These are phyloP conservation scores for Mya arenaria DNA, from an alignment of 1,140 invertebrate species.

Conservation along the genomic window DNA sequence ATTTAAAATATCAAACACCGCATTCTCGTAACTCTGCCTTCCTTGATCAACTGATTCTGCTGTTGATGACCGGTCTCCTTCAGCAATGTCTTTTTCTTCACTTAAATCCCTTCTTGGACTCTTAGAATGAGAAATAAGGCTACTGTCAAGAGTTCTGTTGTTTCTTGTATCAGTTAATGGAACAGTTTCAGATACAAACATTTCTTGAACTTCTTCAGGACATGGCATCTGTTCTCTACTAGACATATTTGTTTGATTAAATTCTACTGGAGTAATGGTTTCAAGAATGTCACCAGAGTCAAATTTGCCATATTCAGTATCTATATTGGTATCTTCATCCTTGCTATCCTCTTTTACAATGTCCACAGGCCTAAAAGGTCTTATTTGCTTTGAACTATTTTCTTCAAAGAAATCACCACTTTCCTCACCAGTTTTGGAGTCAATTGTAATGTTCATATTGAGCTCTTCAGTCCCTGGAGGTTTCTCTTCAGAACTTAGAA, in stretches of 20 bases:
- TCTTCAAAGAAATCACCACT: constrained; percentile 46
- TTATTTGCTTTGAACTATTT: background rate
- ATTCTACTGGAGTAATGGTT: constrained; percentile 7
- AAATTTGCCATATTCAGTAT: background rate
- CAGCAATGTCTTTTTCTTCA: background rate
- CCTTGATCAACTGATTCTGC: background rate
- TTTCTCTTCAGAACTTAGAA: background rate
- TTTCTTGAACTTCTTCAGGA: too few species aligned
- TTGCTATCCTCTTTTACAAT: background rate
- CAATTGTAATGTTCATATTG: background rate
- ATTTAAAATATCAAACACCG: constrained; percentile 44
- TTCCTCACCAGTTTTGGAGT: constrained; percentile 28
- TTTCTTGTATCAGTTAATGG: too few species aligned
- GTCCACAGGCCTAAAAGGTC: background rate
- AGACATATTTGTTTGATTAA: too few species aligned
- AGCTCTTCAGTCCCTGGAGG: background rate
- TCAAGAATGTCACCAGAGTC: constrained; percentile 39
- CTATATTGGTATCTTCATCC: background rate
- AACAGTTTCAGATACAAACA: too few species aligned
- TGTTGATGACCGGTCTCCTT: background rate
- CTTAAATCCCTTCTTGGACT: background rate
- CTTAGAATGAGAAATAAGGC: too few species aligned
- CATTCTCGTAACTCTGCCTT: constrained; percentile 40
- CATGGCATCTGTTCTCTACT: too few species aligned
- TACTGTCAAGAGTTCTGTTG: too few species aligned